Base-by-base conservation (phyloP, 2,888 invertebrate genomes). In the Eilema caniola region DNA sequence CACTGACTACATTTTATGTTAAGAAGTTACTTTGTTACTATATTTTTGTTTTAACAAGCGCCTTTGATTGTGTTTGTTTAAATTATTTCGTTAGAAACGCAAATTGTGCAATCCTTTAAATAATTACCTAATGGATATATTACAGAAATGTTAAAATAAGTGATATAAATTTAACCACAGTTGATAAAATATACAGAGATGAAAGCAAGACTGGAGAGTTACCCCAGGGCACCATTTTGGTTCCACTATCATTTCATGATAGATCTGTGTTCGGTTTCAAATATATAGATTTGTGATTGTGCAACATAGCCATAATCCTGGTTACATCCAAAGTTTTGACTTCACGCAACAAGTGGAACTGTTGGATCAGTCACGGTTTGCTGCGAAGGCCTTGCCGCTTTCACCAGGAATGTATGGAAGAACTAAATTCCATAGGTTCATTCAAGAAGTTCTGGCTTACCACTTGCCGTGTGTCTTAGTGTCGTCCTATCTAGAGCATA, bases 1-100 rank as follows among this genome's bases (percentile, higher is more conserved):
- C 71, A 71, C 25, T 71, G 28, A 71, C 14, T 62, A 7, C 2
- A 5, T 11, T 11, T 3, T n/a, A 31, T 23, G 10, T 11, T 41
- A 10, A 20, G 33, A 57, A 65, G 5, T 23, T 56, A 3, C 23
- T 3, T 56, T 56, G 14, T 7, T 25, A 25, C 12, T 16, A 59
- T 25, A 59, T 14, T 14, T 16, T 8, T 16, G 8, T 16, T 16
- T 59, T 28, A 14, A 59, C 59, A 16, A 25, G 16, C 3, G 25
- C 59, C 12, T 57, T 57, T 57, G 24, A 57, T n/a, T 53, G 53
- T n/a, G 10, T 8, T 53, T n/a, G n/a, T 10, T 53, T 53, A 53
- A n/a, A 1, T 53, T 37, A n/a, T n/a, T n/a, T 8, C 53, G 20
- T 53, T n/a, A 53, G 8, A 53, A n/a, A n/a, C 16, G 53, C 8